These are phyloP conservation scores for Oxygymnocypris stewartii DNA, from an alignment of 2,113 vertebrate genomes.

Conservation along the genomic window DNA sequence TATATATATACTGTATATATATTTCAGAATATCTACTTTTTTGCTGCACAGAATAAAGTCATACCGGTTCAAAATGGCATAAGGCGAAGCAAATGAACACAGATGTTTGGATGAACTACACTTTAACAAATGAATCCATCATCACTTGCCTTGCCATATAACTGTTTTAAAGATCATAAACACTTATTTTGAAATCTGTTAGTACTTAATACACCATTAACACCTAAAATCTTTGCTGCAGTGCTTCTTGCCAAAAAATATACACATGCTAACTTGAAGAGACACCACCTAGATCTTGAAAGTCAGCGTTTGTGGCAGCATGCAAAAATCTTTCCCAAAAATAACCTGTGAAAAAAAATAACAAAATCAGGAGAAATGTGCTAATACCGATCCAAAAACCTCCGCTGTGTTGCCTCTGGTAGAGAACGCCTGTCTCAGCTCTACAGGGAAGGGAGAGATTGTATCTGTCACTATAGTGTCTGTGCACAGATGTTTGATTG, in stretches of 20 bases:
- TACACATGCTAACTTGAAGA: conserved; percentile 9
- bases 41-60: background rate
- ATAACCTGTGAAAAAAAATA: background rate
- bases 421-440: conserved; percentile 1
- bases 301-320: conserved; percentile 11
- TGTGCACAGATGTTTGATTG: conserved; percentile 31
- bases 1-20: no score
- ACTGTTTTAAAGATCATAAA: background rate
- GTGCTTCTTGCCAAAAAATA: background rate
- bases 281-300: conserved; percentile 6
- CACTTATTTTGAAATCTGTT: background rate
- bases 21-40: background rate
- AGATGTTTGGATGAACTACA: background rate
- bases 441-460: conserved; percentile 32
- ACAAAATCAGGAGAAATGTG: conserved; percentile 14
- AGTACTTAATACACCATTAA: background rate
- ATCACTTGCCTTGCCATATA: background rate
- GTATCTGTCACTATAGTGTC: conserved; percentile 28
- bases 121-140: background rate
- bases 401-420: conserved; percentile 13
- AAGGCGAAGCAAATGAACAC: background rate
- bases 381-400: background rate
- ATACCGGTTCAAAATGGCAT: background rate
- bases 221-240: background rate
- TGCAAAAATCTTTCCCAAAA: background rate